phyloP scores from a whole-genome alignment of 2,888 invertebrate genomes.

The Pinctada fucata region DNA sequence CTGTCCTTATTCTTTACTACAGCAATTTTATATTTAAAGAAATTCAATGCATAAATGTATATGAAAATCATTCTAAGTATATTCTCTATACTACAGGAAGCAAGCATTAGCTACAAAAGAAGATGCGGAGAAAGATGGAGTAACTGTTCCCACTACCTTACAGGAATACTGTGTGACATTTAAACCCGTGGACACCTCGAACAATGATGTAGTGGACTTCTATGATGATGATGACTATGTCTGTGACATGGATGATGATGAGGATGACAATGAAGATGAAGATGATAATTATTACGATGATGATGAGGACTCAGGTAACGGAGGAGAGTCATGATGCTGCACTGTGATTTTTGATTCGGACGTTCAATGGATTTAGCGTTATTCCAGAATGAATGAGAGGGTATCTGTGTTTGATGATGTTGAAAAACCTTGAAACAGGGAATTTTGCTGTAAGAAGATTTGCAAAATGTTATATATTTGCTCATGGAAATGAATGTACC shows the following conservation, averaged over 20 bases:
- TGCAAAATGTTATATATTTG: no score
- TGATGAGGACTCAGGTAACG: conserved; percentile 71
- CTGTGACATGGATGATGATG: conserved; percentile 65
- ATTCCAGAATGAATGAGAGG: background rate
- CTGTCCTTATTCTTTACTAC: no score
- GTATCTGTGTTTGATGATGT: no score
- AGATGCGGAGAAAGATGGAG: conserved; percentile 97
- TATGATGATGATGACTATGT: conserved; percentile 70
- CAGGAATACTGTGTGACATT: conserved; percentile 98
- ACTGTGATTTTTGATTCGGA: background rate
- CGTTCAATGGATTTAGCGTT: background rate
- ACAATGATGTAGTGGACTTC: conserved; percentile 61
- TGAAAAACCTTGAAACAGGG: no score
- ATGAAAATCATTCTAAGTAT: no score
- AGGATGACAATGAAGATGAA: conserved; percentile 48
- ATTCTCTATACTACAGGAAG: conserved; percentile 82
- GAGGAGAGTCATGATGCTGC: conserved; percentile 67
- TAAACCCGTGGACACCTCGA: conserved; percentile 82
- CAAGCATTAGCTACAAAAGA: conserved; percentile 96
- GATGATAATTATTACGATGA: conserved; percentile 65
- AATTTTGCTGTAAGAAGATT: no score
- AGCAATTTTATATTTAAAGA: no score
- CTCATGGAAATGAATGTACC: no score
- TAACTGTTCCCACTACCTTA: conserved; percentile 96
- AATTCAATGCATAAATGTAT: no score